Conservation (phyloP, 1,140 invertebrate species). For the Heliconius himera region DNA sequence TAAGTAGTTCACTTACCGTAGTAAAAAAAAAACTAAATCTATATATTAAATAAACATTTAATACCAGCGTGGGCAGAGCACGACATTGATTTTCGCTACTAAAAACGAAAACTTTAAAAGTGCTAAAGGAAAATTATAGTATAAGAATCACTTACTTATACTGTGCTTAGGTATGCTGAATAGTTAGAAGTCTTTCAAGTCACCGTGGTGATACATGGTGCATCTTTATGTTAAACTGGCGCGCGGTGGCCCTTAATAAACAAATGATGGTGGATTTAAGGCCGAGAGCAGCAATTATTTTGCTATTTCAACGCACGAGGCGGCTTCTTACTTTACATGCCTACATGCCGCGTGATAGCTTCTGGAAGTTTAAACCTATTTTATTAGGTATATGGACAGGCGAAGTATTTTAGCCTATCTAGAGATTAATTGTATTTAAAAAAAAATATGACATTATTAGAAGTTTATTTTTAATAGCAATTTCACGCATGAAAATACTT, state of each 20-base stretch:
- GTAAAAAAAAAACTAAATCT: too few relatives aligned
- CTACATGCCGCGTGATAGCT: slow-evolving; percentile 51
- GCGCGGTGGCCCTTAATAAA: slow-evolving; percentile 68
- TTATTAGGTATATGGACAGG: slow-evolving; percentile 18
- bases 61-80: too few relatives aligned
- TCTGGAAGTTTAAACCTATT: slow-evolving; percentile 35
- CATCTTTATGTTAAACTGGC: slow-evolving; percentile 71
- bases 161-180: background rate
- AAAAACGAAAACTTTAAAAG: too few relatives aligned
- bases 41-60: too few relatives aligned
- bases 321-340: slow-evolving; percentile 65
- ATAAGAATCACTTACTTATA: background rate
- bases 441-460: background rate
- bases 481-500: too few relatives aligned
- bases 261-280: slow-evolving; percentile 73
- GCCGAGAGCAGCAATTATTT: slow-evolving; percentile 68
- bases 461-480: background rate
- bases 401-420: slow-evolving; percentile 26
- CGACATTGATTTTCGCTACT: too few relatives aligned
- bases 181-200: slow-evolving; percentile 21
- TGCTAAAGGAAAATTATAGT: background rate
- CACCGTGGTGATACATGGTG: slow-evolving; percentile 21
- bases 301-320: slow-evolving; percentile 62
- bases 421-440: slow-evolving; percentile 6
- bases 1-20: too few relatives aligned